Conservation (phyloP, 2,797 vertebrate species). For the Prunella strophiata region DNA sequence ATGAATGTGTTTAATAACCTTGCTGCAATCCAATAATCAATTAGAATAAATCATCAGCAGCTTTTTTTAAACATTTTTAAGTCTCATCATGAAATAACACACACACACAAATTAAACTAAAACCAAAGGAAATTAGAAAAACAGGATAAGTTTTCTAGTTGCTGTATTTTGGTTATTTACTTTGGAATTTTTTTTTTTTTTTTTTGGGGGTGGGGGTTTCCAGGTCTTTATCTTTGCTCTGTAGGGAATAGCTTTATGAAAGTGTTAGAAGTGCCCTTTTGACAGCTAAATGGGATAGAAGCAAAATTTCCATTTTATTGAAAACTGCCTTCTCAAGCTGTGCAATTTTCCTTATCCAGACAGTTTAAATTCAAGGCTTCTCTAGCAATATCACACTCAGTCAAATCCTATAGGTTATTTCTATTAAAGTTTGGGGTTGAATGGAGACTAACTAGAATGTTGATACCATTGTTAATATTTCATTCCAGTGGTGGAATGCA, state of each 20-base stretch:
- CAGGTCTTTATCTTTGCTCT: constrained; percentile 46
- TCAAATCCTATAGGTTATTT: constrained; percentile 78
- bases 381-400: constrained; percentile 74
- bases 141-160: not conserved
- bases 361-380: constrained; percentile 75
- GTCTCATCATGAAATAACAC: not conserved
- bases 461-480: constrained; percentile 72
- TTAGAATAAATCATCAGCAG: not conserved
- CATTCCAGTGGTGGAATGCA: constrained; percentile 52
- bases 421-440: constrained; percentile 77
- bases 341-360: constrained; percentile 73
- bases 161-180: not conserved
- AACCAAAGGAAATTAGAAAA: constrained; percentile 22
- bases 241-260: constrained; percentile 66
- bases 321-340: constrained; percentile 60
- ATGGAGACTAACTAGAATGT: constrained; percentile 76
- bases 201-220: not conserved
- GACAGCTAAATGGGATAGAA: constrained; percentile 71
- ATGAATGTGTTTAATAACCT: constrained; percentile 51
- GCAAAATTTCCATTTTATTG: constrained; percentile 74
- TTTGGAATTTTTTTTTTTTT: not conserved
- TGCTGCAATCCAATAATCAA: not conserved
- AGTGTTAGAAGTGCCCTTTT: constrained; percentile 69
- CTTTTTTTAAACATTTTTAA: not conserved
- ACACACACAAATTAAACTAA: not conserved